Base-by-base conservation (phyloP, 1,140 invertebrate genomes). In the Ladona fulva region DNA sequence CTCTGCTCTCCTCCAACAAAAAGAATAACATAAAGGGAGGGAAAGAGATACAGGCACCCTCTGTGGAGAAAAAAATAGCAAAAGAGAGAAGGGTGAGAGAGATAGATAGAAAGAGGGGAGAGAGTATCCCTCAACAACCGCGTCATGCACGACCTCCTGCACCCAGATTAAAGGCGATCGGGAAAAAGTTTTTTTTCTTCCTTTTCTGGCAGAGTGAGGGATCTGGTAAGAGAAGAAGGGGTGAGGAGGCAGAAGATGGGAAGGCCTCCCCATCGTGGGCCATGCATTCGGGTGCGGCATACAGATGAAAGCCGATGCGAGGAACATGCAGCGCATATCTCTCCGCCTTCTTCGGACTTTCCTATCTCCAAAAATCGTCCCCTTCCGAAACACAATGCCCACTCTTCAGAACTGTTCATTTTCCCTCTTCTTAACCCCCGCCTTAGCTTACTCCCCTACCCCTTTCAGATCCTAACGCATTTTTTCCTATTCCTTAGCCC, bases 111-210 rank as follows among this genome's bases (percentile, higher is more conserved):
- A 11, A 52, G 19, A 52, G 14, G 52, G n/a, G 12, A 66, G 52
- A 5, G 52, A 66, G 52, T 66, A 66, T 66, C 52, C 52, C 52
- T 6, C 52, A 52, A 52, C 44, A 52, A 52, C 44, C 44, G 10
- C 44, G 44, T 52, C 52, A 66, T 66, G 52, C 52, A 66, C 52
- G 52, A 66, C 52, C 52, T 66, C 52, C 52, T 66, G 52, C 52
- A 66, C 3, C 52, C 52, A 22, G 52, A 66, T 66, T 66, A 66
- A 66, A 66, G 52, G n/a, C 14, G 52, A 66, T 66, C 52, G n/a
- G n/a, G 52, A 12, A 66, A 66, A 66, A 66, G 12, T 3, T 66
- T 66, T 66, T 22, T 66, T 19, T 66, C 12, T 66, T 12, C 52
- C 5, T 37, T 37, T 37, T 37, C 29, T 22, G 52, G 52, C 52